Percentiles rank a stretch among this genome's conserved stretches.
Evolutionary conservation across 30 jellyfish, hydroid and myxozoan genomes (phyloP).

Genomic region (Chironex yamaguchii): DNA sequence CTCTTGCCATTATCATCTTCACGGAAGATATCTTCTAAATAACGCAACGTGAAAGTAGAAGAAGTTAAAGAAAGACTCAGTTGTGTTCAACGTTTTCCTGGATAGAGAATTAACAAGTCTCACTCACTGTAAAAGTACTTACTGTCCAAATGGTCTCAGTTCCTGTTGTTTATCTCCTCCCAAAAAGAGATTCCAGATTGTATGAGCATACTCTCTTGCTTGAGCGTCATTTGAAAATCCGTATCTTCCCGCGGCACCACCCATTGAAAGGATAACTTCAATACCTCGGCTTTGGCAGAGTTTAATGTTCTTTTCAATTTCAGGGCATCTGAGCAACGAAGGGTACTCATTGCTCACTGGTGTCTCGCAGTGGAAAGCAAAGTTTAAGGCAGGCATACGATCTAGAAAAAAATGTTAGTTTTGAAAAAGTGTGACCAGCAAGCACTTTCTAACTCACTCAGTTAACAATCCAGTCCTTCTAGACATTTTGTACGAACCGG

Average conservation of each 20-base stretch:
- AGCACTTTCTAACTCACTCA: too few species aligned
- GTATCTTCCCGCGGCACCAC: constrained; percentile 97
- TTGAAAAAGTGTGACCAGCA: too few species aligned
- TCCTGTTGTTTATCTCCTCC: constrained; percentile 76
- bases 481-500: too few species aligned
- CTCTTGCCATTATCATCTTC: too few species aligned
- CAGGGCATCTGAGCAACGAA: constrained; percentile 83
- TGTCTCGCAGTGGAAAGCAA: constrained; percentile 95
- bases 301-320: constrained; percentile 80
- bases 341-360: constrained; percentile 90
- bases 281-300: constrained; percentile 92
- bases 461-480: too few species aligned
- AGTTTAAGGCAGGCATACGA: constrained; percentile 92
- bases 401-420: constrained; percentile 54
- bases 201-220: constrained; percentile 81
- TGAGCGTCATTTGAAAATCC: constrained; percentile 86
- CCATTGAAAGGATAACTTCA: constrained; percentile 91
- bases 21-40: too few species aligned
- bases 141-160: constrained; percentile 97
- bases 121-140: neutral
- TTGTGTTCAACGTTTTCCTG: too few species aligned
- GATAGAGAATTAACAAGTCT: too few species aligned
- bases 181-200: constrained; percentile 86
- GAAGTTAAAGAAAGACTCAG: too few species aligned
- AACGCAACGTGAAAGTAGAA: too few species aligned